Evolutionary conservation across 2,888 invertebrate species (phyloP).

Genomic region (Dynastes tityus): DNA sequence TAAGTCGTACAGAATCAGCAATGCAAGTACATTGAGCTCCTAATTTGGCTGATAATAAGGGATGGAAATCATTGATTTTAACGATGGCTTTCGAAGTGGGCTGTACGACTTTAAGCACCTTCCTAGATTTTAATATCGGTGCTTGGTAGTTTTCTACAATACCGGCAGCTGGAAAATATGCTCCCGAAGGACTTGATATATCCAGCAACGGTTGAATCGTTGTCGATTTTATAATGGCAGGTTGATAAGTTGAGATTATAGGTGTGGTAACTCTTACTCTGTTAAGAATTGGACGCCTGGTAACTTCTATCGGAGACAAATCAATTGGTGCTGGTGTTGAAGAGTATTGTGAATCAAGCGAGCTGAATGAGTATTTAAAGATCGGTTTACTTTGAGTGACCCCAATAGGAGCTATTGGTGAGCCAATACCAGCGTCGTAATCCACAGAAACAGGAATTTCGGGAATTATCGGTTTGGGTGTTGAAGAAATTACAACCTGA

Average conservation of each 20-base stretch:
- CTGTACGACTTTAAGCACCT: slow-evolving; percentile 60
- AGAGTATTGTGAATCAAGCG: slow-evolving; percentile 58
- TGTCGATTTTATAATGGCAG: slow-evolving; percentile 27
- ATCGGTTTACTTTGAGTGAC: slow-evolving; percentile 58
- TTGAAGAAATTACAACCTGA: slow-evolving; percentile 1
- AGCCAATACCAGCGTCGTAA: slow-evolving; percentile 4
- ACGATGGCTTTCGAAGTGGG: slow-evolving; percentile 76
- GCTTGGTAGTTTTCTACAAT: slow-evolving; percentile 49
- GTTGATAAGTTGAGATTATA: slow-evolving; percentile 19
- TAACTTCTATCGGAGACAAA: slow-evolving; percentile 20
- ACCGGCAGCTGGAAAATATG: slow-evolving; percentile 48
- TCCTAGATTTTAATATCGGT: slow-evolving; percentile 23
- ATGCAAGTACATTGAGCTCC: slow-evolving; percentile 83
- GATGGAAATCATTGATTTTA: slow-evolving; percentile 82
- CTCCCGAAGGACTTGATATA: slow-evolving; percentile 30
- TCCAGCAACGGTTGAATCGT: slow-evolving; percentile 33
- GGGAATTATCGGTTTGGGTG: neutral
- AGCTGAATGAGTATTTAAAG: slow-evolving; percentile 60
- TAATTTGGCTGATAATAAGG: slow-evolving; percentile 79
- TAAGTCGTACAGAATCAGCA: slow-evolving; percentile 73
- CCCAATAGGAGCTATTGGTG: slow-evolving; percentile 27
- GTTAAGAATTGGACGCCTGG: neutral
- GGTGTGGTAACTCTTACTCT: neutral
- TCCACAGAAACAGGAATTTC: slow-evolving; percentile 14
- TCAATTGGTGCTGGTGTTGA: slow-evolving; percentile 39